Evolutionary conservation across 2,797 vertebrate species (phyloP).

Genomic region (Catharus ustulatus): DNA sequence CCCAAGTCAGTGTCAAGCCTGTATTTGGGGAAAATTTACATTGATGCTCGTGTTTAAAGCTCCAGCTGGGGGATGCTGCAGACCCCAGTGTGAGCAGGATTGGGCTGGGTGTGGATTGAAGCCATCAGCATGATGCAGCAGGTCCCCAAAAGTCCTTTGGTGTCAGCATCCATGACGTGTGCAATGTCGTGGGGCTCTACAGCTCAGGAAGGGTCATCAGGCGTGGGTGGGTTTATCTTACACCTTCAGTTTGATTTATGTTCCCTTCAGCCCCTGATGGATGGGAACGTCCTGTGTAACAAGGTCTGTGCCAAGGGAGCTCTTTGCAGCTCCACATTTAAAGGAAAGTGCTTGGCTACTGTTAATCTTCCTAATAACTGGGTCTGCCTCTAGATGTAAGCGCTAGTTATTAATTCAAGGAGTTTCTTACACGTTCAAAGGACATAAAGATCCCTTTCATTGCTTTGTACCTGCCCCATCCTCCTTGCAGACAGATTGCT

Average conservation of each 20-base stretch:
- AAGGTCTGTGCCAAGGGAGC: accelerated
- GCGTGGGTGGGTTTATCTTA: not conserved
- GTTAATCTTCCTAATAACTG: not conserved
- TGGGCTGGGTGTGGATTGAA: accelerated
- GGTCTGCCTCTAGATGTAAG: not conserved
- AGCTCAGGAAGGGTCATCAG: not conserved
- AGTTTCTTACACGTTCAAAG: not conserved
- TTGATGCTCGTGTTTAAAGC: accelerated
- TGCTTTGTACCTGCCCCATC: not conserved
- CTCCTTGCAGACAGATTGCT: not conserved
- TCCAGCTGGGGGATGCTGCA: not conserved
- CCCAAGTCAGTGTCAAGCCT: not conserved
- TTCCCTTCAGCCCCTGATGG: not conserved
- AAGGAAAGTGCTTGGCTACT: not conserved
- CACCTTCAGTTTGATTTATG: not conserved
- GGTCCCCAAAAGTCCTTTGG: not conserved
- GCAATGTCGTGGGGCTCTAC: accelerated
- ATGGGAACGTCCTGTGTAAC: not conserved
- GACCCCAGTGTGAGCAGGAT: not conserved
- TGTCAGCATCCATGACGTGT: not conserved
- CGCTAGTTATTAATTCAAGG: not conserved
- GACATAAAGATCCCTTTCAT: not conserved
- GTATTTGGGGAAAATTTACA: not conserved
- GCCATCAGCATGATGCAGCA: not conserved
- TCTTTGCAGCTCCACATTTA: not conserved